These are phyloP conservation scores for Drosophila basisetae DNA, from an alignment of 2,888 invertebrate species.

Conservation along the genomic window DNA sequence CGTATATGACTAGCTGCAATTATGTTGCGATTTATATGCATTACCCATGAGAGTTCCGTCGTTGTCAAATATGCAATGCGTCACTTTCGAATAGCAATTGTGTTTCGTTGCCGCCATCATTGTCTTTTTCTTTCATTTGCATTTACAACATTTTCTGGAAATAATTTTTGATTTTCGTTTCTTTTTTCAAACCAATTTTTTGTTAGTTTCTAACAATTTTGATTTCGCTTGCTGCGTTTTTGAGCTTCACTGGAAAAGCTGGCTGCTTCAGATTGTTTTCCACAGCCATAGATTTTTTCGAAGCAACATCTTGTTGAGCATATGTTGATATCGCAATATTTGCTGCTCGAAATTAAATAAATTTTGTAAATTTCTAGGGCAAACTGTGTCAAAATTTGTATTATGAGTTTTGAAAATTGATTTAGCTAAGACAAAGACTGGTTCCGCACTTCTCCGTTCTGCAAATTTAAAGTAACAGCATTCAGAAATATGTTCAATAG, in stretches of 20 bases:
- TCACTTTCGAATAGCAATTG: conserved; percentile 20
- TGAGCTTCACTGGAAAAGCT: not conserved
- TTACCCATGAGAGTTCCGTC: conserved; percentile 68
- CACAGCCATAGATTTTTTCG: not conserved
- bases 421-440: not conserved
- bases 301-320: not conserved
- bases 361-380: not conserved
- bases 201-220: not conserved
- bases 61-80: conserved; percentile 64
- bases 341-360: not conserved
- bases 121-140: not conserved
- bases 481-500: not conserved
- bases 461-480: not conserved
- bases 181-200: not conserved
- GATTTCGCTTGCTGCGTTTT: not conserved
- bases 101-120: not conserved
- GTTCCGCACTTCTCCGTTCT: not conserved
- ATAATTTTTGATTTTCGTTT: not conserved
- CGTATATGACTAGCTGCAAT: not conserved
- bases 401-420: not conserved
- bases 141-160: conserved; percentile 8
- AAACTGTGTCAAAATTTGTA: not conserved
- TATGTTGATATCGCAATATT: not conserved
- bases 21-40: fast-evolving
- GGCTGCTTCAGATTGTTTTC: not conserved